Conservation (phyloP, 1,140 invertebrate species). For the Brachionus angularis region DNA sequence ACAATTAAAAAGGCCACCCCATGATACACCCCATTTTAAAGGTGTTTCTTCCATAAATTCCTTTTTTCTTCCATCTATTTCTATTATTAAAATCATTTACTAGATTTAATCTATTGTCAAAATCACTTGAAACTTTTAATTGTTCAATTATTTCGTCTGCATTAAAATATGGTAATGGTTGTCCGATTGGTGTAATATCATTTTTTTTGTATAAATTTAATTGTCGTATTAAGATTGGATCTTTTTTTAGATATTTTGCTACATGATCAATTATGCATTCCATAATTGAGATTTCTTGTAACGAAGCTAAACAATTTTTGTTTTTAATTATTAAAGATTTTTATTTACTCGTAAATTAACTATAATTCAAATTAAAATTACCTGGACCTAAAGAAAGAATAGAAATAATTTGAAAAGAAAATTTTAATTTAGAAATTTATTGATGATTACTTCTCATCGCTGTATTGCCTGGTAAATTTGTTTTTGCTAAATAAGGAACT, state of each 20-base stretch:
- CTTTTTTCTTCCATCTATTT: slow-evolving; percentile 53
- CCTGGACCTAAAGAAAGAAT: too few relatives aligned
- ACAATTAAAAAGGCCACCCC: slow-evolving; percentile 61
- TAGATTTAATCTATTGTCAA: slow-evolving; percentile 19
- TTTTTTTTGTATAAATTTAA: slow-evolving; percentile 53
- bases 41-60: slow-evolving; percentile 52
- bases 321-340: too few relatives aligned
- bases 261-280: slow-evolving; percentile 80
- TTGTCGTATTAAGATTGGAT: slow-evolving; percentile 63
- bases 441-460: slow-evolving; percentile 23
- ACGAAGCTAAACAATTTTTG: too few relatives aligned
- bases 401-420: too few relatives aligned
- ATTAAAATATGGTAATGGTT: slow-evolving; percentile 51
- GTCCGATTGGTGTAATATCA: slow-evolving; percentile 49
- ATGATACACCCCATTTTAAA: slow-evolving; percentile 50
- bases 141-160: slow-evolving; percentile 47
- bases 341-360: too few relatives aligned
- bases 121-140: slow-evolving; percentile 45
- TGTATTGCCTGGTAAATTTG: slow-evolving; percentile 35
- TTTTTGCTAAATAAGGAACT: slow-evolving; percentile 5
- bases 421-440: too few relatives aligned
- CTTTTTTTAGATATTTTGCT: slow-evolving; percentile 64
- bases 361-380: too few relatives aligned
- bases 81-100: slow-evolving; percentile 44
- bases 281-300: slow-evolving; percentile 57